phyloP scores from a whole-genome alignment of 2,888 invertebrate species.

The Spodoptera littoralis region DNA sequence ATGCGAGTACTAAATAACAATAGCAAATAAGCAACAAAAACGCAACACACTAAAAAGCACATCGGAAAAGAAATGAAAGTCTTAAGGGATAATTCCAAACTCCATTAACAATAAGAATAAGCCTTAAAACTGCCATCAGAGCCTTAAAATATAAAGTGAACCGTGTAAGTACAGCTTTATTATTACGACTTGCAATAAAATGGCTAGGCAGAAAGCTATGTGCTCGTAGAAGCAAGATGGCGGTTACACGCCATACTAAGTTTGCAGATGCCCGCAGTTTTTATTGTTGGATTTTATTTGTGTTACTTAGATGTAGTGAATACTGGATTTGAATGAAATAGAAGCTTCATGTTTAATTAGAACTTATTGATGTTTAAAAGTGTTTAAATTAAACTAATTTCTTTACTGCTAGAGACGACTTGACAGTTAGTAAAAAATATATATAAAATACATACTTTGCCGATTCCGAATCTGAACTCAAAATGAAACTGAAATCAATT shows the following conservation, averaged over 20 bases:
- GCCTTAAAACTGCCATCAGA: conserved; percentile 24
- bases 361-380: no score
- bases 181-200: conserved; percentile 48
- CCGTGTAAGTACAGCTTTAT: conserved; percentile 32
- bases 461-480: no score
- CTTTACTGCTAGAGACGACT: no score
- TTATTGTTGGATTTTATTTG: conserved; percentile 46
- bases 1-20: no score
- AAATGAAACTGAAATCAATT: no score
- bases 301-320: background rate
- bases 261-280: conserved; percentile 49
- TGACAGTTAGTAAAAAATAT: no score
- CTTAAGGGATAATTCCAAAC: conserved; percentile 18
- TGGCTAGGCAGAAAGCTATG: conserved; percentile 24
- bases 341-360: no score
- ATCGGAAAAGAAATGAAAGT: conserved; percentile 11
- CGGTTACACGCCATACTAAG: conserved; percentile 26
- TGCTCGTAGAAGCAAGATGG: conserved; percentile 50
- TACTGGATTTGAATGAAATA: no score
- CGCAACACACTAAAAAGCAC: background rate
- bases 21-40: no score
- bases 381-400: no score
- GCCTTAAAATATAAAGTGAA: conserved; percentile 36
- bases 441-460: no score
- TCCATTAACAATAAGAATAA: conserved; percentile 17